These are phyloP conservation scores for Phoxinus phoxinus DNA, from an alignment of 2,113 vertebrate genomes.

Conservation along the genomic window DNA sequence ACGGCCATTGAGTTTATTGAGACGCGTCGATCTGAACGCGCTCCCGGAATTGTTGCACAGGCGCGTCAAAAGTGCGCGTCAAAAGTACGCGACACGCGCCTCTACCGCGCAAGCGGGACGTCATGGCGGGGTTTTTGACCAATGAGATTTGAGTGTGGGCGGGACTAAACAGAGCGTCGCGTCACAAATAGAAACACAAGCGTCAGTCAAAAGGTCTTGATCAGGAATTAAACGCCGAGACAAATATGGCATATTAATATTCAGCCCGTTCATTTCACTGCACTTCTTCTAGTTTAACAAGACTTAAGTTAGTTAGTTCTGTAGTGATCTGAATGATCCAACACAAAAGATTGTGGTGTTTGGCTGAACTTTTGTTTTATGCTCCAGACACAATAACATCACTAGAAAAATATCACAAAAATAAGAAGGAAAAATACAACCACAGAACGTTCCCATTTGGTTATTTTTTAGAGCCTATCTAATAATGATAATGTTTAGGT, in stretches of 20 bases:
- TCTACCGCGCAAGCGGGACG: not conserved
- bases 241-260: not conserved
- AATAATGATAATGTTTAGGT: too few species aligned
- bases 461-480: too few species aligned
- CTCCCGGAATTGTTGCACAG: not conserved
- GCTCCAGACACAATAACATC: too few species aligned
- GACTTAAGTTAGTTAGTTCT: not conserved
- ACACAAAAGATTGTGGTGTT: too few species aligned
- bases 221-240: too few species aligned
- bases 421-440: too few species aligned
- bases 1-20: conserved; percentile 17
- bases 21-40: not conserved
- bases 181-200: conserved; percentile 3
- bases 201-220: not conserved
- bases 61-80: conserved; percentile 21
- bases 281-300: not conserved
- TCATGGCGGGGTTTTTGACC: conserved; percentile 19
- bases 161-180: conserved; percentile 2
- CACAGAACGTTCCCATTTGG: too few species aligned
- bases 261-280: not conserved
- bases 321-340: too few species aligned
- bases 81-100: conserved; percentile 16
- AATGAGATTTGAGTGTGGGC: not conserved
- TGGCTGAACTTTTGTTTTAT: too few species aligned
- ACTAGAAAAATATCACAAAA: too few species aligned